These are phyloP conservation scores for Drymodes brunneopygia DNA, from an alignment of 2,113 vertebrate species.

Conservation along the genomic window DNA sequence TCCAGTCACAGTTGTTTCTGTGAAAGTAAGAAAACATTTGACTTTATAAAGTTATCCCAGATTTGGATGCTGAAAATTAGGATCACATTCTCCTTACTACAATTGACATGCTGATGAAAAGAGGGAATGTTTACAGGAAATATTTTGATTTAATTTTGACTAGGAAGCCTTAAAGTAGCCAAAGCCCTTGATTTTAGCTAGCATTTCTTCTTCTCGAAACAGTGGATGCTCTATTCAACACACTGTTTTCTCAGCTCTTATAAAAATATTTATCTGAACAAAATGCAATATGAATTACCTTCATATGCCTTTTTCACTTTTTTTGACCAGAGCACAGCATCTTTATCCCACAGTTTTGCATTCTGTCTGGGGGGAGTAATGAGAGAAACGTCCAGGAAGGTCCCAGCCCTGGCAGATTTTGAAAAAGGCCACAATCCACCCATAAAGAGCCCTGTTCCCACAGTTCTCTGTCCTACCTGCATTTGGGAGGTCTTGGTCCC, in stretches of 20 bases:
- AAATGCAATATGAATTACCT: neutral
- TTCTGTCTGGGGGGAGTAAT: neutral
- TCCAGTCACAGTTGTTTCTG: constrained; percentile 3
- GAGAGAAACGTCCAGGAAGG: neutral
- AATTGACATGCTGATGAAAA: constrained; percentile 8
- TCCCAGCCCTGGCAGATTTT: neutral
- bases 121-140: constrained; percentile 9
- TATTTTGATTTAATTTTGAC: constrained; percentile 19
- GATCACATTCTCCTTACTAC: neutral
- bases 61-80: constrained; percentile 27
- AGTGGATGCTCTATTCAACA: neutral
- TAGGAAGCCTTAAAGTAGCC: constrained; percentile 18
- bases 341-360: neutral
- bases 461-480: neutral
- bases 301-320: neutral
- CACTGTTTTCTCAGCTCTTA: neutral
- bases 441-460: neutral
- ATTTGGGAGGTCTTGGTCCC: neutral
- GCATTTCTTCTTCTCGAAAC: neutral
- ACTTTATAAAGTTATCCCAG: neutral
- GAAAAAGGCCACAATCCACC: neutral
- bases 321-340: neutral
- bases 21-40: neutral
- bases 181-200: neutral
- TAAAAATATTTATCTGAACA: neutral